Conservation (phyloP, 2,888 invertebrate species). For the Rhagonycha lutea region DNA sequence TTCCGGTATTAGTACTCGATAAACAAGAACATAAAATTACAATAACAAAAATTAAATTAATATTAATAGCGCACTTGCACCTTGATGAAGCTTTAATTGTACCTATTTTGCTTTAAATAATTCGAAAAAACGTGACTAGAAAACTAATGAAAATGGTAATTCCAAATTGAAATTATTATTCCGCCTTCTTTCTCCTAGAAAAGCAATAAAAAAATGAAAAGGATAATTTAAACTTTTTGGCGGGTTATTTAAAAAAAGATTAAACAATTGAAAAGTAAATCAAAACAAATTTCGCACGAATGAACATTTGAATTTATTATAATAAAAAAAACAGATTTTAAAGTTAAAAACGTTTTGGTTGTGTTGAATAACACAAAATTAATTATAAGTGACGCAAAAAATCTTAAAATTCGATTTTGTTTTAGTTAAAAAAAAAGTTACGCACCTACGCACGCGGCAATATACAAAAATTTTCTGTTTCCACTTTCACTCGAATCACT, state of each 20-base stretch:
- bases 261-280: not conserved
- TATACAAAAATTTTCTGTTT: conserved; percentile 33
- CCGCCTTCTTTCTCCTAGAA: not conserved
- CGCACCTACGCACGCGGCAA: conserved; percentile 38
- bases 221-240: not conserved
- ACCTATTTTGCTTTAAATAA: not conserved
- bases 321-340: not conserved
- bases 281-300: not conserved
- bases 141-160: not conserved
- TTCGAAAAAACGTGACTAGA: not conserved
- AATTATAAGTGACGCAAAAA: not conserved
- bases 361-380: not conserved
- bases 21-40: not conserved
- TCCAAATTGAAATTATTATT: not conserved
- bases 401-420: not conserved
- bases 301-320: not conserved
- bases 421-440: not conserved
- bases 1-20: not conserved
- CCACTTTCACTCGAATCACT: conserved; percentile 16
- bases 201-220: too few relatives aligned
- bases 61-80: not conserved
- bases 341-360: not conserved
- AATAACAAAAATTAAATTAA: not conserved
- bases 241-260: not conserved
- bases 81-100: not conserved